Base-by-base conservation (phyloP, 2,797 vertebrate genomes). In the Knipowitschia caucasica region DNA sequence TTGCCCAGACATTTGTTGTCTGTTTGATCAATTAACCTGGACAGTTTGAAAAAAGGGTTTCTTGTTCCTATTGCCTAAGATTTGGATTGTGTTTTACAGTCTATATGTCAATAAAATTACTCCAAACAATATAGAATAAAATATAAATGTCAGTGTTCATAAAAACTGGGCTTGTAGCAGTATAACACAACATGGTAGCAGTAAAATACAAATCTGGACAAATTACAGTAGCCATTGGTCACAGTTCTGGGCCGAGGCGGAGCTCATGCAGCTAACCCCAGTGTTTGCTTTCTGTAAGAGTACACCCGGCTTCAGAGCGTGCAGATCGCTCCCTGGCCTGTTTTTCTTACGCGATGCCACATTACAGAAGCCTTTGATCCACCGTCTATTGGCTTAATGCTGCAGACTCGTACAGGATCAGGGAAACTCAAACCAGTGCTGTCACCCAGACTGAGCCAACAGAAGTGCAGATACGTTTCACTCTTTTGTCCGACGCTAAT, bases 221-320 rank as follows among this genome's bases (percentile, higher is more conserved):
- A 25, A 43, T 43, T 7, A 40, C 11, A 26, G 42, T n/a, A n/a
- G 9, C 4, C 4, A 27, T 27, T 18, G 29, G 26, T 27, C 25
- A 29, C 15, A 12, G 7, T 44, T 15, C 42, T 8, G 7, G 15
- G 35, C 15, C 2, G 8, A 18, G n/a, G 15, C 15, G n/a, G 12
- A n/a, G n/a, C n/a, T n/a, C n/a, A n/a, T 14, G 12, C 35, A 36
- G 5, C 35, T 18, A 5, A 10, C 40, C 6, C n/a, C n/a, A 27
- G n/a, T 30, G 26, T 47, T 47, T 20, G 10, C 44, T 46, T 46
- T 47, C 8, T 20, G 44, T 20, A 47, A 47, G 27, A 47, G 12
- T 5, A 46, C 15, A 33, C 30, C 15, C 7, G 10, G 15, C 18
- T 24, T 4, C 2, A 24, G 4, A 23, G 20, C 2, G 5, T 23